Percentiles rank a stretch among this genome's conserved stretches.
phyloP scores from a whole-genome alignment of 2,113 vertebrate genomes.

The Macrotus californicus region DNA sequence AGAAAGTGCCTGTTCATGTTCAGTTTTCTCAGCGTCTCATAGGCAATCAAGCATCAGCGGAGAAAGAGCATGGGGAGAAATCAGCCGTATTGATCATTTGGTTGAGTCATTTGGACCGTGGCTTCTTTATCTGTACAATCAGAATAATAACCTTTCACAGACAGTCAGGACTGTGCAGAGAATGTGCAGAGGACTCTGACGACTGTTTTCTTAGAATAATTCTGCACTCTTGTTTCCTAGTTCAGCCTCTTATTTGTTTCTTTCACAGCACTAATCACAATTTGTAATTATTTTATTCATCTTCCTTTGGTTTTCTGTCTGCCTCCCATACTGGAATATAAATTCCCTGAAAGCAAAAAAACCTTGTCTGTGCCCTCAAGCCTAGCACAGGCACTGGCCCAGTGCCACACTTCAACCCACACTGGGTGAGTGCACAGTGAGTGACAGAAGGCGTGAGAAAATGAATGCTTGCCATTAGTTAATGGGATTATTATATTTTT shows the following conservation, averaged over 20 bases:
- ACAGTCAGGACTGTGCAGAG: fast-evolving
- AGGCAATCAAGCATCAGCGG: not conserved
- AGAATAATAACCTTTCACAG: not conserved
- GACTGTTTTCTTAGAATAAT: not conserved
- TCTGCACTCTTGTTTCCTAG: not conserved
- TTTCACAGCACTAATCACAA: not conserved
- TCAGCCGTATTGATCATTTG: not conserved
- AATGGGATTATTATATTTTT: not conserved
- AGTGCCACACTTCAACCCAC: fast-evolving
- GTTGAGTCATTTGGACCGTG: not conserved
- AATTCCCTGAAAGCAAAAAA: not conserved
- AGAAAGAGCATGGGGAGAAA: not conserved
- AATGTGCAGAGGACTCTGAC: not conserved
- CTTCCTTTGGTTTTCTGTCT: not conserved
- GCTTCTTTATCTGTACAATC: not conserved
- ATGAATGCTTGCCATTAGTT: not conserved
- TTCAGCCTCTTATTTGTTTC: not conserved
- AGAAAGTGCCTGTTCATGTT: not conserved
- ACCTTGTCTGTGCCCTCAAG: no score
- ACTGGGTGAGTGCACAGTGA: not conserved
- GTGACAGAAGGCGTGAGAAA: not conserved
- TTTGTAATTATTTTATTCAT: not conserved
- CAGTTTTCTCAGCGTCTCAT: not conserved
- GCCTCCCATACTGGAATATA: not conserved
- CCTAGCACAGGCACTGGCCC: not conserved